Evolutionary conservation across 2,113 vertebrate genomes (phyloP), one percentile per base, ranked within the genome.

Genomic region (Crocuta crocuta): DNA sequence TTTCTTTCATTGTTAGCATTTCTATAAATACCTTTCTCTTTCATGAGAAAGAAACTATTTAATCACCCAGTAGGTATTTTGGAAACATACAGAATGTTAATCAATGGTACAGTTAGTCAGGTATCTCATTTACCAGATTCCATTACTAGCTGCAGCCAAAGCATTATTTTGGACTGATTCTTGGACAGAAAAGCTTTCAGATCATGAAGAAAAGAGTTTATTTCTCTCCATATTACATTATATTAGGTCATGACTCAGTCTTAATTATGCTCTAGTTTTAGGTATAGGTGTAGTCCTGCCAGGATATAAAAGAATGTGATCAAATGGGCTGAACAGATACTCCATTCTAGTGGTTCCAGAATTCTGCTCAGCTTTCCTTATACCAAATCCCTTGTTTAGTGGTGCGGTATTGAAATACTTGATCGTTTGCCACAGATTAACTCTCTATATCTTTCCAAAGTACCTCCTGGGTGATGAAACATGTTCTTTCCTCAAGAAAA

Each of bases 191-290:
- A 50, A 86, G 26, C 39, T 90, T 63, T 73, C 33, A 35, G 19
- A 50, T 96, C 39, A 82, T 70, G 26, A 87, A 80, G n/a, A 73
- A 96, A 58, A 84, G 24, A 71, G 81, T 68, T 80, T 79, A 50
- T 94, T 96, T 93, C 58, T 89, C 9, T 21, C 70, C 28, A 43
- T 58, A 83, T 96, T 58, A 70, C 43, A 91, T 96, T 45, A 6
- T 45, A 50, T 79, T 66, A 74, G 63, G 61, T 74, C 43, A 68
- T 26, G 68, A n/a, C n/a, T 71, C 79, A 16, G 33, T 73, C 70
- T 95, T 92, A 35, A 58, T 89, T 82, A 85, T 89, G 21, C 39
- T 86, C 53, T 87, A 48, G 31, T 89, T 74, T 91, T 21, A 70
- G 33, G 26, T 39, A 7, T 35, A 80, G 16, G n/a, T 71, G 13